Evolutionary conservation across 2,888 invertebrate genomes (phyloP).

Genomic region (Caenorhabditis afra): DNA sequence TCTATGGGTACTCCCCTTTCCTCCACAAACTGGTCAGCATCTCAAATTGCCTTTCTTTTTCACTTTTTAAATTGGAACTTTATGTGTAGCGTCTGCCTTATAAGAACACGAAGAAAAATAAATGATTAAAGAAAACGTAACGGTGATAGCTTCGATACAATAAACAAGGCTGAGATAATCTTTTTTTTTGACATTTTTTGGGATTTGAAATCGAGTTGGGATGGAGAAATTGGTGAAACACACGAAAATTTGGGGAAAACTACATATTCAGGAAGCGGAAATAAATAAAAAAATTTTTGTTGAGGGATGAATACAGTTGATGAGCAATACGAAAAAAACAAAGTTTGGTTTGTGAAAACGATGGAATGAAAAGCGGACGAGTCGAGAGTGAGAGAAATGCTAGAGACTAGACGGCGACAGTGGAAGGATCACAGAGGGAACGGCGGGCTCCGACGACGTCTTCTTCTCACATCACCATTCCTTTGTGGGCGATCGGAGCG

Average conservation of each 20-base stretch:
- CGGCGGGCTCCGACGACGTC: neutral
- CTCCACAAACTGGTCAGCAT: slow-evolving; percentile 26
- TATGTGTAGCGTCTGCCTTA: neutral
- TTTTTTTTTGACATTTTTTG: slow-evolving; percentile 9
- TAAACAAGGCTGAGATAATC: neutral
- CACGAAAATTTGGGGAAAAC: neutral
- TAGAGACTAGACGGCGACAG: slow-evolving; percentile 16
- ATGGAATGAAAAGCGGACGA: slow-evolving; percentile 16
- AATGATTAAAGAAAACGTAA: neutral
- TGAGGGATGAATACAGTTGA: slow-evolving; percentile 5
- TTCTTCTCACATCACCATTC: slow-evolving; percentile 35
- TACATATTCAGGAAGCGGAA: slow-evolving; percentile 1
- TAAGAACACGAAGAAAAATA: neutral
- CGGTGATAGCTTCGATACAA: neutral
- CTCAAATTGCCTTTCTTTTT: slow-evolving; percentile 22
- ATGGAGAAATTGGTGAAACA: neutral
- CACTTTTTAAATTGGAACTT: slow-evolving; percentile 4
- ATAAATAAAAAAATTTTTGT: neutral
- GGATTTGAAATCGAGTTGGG: slow-evolving; percentile 7
- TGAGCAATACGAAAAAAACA: slow-evolving; percentile 1
- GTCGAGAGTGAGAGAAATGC: slow-evolving; percentile 3
- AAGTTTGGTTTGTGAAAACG: neutral
- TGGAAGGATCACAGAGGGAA: slow-evolving; percentile 2
- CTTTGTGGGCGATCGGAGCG: slow-evolving; percentile 41
- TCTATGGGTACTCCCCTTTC: slow-evolving; percentile 9